phyloP scores from a whole-genome alignment of 2,888 invertebrate genomes.

The Xiphydria camelus region DNA sequence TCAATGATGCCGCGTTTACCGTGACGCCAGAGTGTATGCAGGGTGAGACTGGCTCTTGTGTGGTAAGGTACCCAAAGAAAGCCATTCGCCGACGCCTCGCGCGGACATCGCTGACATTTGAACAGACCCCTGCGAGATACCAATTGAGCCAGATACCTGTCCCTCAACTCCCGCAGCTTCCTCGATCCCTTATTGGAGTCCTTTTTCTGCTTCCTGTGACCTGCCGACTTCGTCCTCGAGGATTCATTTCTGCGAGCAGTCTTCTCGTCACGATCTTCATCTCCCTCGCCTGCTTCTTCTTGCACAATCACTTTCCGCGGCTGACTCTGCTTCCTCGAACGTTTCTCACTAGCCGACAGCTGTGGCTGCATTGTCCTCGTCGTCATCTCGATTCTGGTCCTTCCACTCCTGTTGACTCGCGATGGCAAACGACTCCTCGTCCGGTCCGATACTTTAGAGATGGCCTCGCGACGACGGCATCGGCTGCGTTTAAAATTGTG shows the following conservation, averaged over 20 bases:
- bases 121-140: slow-evolving; percentile 47
- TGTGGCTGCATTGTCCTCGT: slow-evolving; percentile 17
- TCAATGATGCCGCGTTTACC: no score
- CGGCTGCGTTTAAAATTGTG: slow-evolving; percentile 10
- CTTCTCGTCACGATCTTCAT: slow-evolving; percentile 1
- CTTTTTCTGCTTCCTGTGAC: slow-evolving; percentile 26
- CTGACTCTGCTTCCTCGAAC: slow-evolving; percentile 61
- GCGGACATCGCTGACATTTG: slow-evolving; percentile 45
- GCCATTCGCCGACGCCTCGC: slow-evolving; percentile 52
- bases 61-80: slow-evolving; percentile 56
- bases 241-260: neutral
- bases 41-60: slow-evolving; percentile 56
- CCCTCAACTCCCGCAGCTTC: slow-evolving; percentile 42
- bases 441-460: slow-evolving; percentile 25
- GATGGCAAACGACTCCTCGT: slow-evolving; percentile 36
- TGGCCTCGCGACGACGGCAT: slow-evolving; percentile 21
- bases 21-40: slow-evolving; percentile 63
- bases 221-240: neutral
- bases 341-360: slow-evolving; percentile 34
- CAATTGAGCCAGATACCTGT: slow-evolving; percentile 54
- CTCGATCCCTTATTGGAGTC: no score
- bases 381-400: slow-evolving; percentile 31
- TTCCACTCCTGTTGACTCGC: slow-evolving; percentile 41
- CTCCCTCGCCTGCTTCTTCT: slow-evolving; percentile 22
- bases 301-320: slow-evolving; percentile 58